phyloP scores from a whole-genome alignment of 2,888 invertebrate species.

The Melipona beecheii region DNA sequence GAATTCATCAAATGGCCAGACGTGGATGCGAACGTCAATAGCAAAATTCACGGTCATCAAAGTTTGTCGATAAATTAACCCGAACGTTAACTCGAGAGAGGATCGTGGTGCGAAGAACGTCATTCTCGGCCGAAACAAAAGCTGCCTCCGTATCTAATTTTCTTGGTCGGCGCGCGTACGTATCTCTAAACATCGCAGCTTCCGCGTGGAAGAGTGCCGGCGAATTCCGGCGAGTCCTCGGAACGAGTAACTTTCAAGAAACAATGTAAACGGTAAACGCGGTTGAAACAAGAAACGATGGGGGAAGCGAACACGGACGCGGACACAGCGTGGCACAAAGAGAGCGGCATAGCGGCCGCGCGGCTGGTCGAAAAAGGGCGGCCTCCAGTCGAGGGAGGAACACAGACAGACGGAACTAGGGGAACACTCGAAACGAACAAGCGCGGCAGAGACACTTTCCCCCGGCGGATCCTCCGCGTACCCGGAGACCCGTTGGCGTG shows the following conservation, averaged over 20 bases:
- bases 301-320: not conserved
- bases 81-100: too few relatives aligned
- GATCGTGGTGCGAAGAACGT: too few relatives aligned
- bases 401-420: not conserved
- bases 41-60: too few relatives aligned
- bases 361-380: not conserved
- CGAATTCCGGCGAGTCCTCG: not conserved
- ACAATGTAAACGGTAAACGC: constrained; percentile 25
- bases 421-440: constrained; percentile 27
- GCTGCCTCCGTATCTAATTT: not conserved
- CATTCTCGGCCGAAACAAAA: not conserved
- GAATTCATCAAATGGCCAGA: too few relatives aligned
- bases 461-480: constrained; percentile 16
- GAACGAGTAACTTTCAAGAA: constrained; percentile 19
- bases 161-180: not conserved
- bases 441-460: constrained; percentile 25
- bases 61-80: not conserved
- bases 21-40: too few relatives aligned
- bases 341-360: not conserved
- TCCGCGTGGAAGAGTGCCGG: not conserved
- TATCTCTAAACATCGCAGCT: not conserved
- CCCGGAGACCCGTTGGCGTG: not conserved
- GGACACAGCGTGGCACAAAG: not conserved
- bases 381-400: not conserved
- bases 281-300: constrained; percentile 10